Conservation (phyloP, 92 coral and sea anemone species). For the Siderastrea radians region DNA sequence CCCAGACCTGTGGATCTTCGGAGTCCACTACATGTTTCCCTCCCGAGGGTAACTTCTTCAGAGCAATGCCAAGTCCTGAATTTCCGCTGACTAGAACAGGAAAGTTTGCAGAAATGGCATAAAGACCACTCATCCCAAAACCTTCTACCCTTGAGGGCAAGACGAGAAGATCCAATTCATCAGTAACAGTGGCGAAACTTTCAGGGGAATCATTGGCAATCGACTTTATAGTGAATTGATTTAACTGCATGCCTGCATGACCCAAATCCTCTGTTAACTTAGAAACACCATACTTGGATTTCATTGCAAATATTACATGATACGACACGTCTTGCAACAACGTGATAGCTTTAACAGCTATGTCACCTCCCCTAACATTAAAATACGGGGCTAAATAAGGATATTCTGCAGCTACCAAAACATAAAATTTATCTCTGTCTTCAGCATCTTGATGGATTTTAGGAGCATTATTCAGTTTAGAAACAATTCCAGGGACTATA, state of each 20-base stretch:
- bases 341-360: conserved; percentile 6
- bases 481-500: not conserved
- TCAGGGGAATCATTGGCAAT: not conserved
- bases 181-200: not conserved
- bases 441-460: not conserved
- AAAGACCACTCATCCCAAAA: conserved; percentile 19
- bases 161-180: not conserved
- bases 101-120: conserved; percentile 38
- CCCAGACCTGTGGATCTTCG: conserved; percentile 19
- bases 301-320: not conserved
- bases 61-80: conserved; percentile 33
- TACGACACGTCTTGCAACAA: not conserved
- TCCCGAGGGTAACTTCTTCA: conserved; percentile 31
- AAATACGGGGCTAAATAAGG: not conserved
- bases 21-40: conserved; percentile 16
- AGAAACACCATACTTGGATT: not conserved
- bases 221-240: not conserved
- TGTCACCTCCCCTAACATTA: conserved; percentile 5
- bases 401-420: not conserved
- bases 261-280: not conserved
- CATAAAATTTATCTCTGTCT: not conserved
- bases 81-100: conserved; percentile 44
- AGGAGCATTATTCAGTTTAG: not conserved
- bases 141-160: conserved; percentile 36
- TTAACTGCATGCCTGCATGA: not conserved